These are phyloP conservation scores for Tenualosa ilisha DNA, from an alignment of 2,797 vertebrate genomes.

Conservation along the genomic window DNA sequence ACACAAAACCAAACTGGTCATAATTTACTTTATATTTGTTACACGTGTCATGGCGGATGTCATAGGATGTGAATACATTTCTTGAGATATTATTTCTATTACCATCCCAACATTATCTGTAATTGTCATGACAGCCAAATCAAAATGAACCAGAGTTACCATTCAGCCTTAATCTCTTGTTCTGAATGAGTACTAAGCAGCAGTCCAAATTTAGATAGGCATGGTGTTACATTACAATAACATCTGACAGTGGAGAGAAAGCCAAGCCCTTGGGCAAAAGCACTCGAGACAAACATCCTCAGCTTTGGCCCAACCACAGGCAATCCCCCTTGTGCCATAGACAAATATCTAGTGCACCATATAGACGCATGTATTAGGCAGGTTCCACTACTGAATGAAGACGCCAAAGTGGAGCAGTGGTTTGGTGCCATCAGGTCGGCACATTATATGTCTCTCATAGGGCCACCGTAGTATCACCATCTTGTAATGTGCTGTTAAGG, in stretches of 20 bases:
- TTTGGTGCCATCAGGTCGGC: not conserved
- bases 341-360: not conserved
- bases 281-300: not conserved
- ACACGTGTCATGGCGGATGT: not conserved
- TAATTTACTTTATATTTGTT: not conserved
- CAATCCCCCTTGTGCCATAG: not conserved
- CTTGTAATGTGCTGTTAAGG: conserved; percentile 56
- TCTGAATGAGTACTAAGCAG: not conserved
- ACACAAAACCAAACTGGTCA: not conserved
- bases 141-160: not conserved
- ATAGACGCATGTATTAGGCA: not conserved
- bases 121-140: conserved; percentile 14
- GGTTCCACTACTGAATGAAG: not conserved
- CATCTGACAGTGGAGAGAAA: conserved; percentile 9
- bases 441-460: not conserved
- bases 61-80: not conserved
- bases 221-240: not conserved
- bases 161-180: conserved; percentile 3
- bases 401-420: not conserved
- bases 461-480: conserved; percentile 36
- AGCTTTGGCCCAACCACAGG: no score
- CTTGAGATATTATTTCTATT: not conserved
- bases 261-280: conserved; percentile 1
- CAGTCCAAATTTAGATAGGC: not conserved
- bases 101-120: conserved; percentile 1